Conservation (phyloP, 2,797 vertebrate genomes). For the Mionectes olivaceus region DNA sequence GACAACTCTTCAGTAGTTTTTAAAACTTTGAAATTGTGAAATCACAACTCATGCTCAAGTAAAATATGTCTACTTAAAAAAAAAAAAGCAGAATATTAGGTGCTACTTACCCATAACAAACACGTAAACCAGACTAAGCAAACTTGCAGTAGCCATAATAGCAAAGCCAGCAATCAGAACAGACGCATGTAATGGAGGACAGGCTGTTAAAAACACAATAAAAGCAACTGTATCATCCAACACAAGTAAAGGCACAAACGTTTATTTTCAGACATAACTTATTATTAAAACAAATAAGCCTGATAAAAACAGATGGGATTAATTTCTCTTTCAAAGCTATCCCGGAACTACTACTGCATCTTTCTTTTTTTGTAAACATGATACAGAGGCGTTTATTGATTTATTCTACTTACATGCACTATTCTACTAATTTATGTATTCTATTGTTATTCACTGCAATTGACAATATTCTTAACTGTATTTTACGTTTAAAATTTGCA, state of each 20-base stretch:
- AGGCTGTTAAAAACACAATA: slow-evolving; percentile 68
- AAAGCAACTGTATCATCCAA: not conserved
- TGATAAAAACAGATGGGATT: not conserved
- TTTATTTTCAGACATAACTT: not conserved
- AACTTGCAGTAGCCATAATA: slow-evolving; percentile 75
- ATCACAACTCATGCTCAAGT: not conserved
- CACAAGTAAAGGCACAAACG: not conserved
- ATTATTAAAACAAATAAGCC: not conserved
- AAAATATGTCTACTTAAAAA: not conserved
- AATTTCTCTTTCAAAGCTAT: not conserved
- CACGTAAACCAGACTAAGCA: slow-evolving; percentile 78
- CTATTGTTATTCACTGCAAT: not conserved
- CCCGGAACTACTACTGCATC: not conserved
- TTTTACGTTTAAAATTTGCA: not conserved
- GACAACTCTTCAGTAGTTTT: not conserved
- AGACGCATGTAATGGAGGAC: slow-evolving; percentile 63
- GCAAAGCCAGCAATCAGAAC: slow-evolving; percentile 79
- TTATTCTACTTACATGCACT: not conserved
- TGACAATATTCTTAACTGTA: not conserved
- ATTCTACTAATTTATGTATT: not conserved
- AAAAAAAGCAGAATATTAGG: not conserved
- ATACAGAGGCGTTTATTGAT: not conserved
- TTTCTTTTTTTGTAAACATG: not conserved
- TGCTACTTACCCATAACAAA: slow-evolving; percentile 78
- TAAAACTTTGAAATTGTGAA: not conserved